Evolutionary conservation across 1,140 invertebrate genomes (phyloP), one percentile per base, ranked within the genome.

Genomic region (Potamilus streckersoni): DNA sequence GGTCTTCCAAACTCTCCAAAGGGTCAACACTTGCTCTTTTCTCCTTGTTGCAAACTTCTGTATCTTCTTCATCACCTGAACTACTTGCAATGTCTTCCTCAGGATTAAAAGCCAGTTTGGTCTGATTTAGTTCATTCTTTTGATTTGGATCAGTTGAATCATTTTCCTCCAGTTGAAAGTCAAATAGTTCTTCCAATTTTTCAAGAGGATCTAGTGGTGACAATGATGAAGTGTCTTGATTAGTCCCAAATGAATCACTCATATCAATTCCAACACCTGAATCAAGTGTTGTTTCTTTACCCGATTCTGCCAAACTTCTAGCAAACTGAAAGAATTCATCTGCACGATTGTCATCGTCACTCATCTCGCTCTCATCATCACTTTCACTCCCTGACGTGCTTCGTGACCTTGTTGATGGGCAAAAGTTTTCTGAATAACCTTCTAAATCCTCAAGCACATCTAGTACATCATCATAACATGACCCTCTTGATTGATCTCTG

Each of bases 211-310:
- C 82, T 15, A 84, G 72, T 49, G 84, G 84, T 67, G 84, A 86
- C 5, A 77, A 65, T 61, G 83, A 79, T 55, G 73, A 78, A 17
- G 75, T 77, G 38, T 65, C 73, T 8, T 49, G 38, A 49, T 49
- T 49, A 49, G 38, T 49, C 11, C 38, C 38, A 49, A 49, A 49
- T 49, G 38, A 49, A 49, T 49, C 38, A 20, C 70, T 49, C 75
- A 77, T 73, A n/a, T 70, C 72, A 58, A 72, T 80, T 23, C 83
- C 83, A 11, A 84, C 79, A n/a, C 84, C 83, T 19, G 86, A 85
- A 75, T 85, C 84, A 59, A 80, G 71, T 5, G 83, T 84, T 19
- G 71, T 80, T 63, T 85, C 82, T 56, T 79, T 83, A 49, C 82
- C 81, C 57, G 79, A 81, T 60, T 81, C 77, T 19, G 82, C 80